Evolutionary conservation across 2,888 invertebrate genomes (phyloP), one percentile per base, ranked within the genome.

Genomic region (Tuta absoluta): DNA sequence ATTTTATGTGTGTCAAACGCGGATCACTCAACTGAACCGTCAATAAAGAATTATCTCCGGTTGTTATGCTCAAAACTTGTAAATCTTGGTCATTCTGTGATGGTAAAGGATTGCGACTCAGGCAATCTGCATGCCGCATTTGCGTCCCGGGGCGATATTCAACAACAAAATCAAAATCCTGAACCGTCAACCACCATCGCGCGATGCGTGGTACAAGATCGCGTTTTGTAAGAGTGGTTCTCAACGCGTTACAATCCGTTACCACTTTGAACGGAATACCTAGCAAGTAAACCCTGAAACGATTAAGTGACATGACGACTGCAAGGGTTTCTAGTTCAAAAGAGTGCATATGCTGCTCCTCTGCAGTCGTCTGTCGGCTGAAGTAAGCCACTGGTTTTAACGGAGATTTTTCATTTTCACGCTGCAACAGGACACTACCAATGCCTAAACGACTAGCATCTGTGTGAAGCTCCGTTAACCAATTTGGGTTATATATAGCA

Each of bases 11-110:
- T n/a, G n/a, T n/a, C n/a, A n/a, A n/a, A n/a, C n/a, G n/a, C n/a
- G 65, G 53, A 48, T 73, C 73, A 14, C 67, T 62, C 7, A 67
- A 45, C 51, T 72, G 71, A 4, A 72, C 17, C 0, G 70, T 68
- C n/a, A 2, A 57, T 24, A 1, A 72, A 12, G n/a, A n/a, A n/a
- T n/a, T n/a, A n/a, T n/a, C n/a, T n/a, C 41, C 41, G 3, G 3
- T 14, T 2, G 12, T 41, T 41, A 10, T 41, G 12, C 12, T 41
- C 8, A 37, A 51, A n/a, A 48, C n/a, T n/a, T 62, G 4, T 28
- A 3, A 17, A 17, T 11, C 12, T 45, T 37, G 37, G 24, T 60
- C 58, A 10, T 53, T 19, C 1, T 17, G 19, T 0, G 7, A 23
- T 7, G 33, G 10, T 4, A 48, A 21, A 5, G 69, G 57, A 33